Base-by-base conservation (phyloP, 2,797 vertebrate genomes). In the Propithecus deckenii region DNA sequence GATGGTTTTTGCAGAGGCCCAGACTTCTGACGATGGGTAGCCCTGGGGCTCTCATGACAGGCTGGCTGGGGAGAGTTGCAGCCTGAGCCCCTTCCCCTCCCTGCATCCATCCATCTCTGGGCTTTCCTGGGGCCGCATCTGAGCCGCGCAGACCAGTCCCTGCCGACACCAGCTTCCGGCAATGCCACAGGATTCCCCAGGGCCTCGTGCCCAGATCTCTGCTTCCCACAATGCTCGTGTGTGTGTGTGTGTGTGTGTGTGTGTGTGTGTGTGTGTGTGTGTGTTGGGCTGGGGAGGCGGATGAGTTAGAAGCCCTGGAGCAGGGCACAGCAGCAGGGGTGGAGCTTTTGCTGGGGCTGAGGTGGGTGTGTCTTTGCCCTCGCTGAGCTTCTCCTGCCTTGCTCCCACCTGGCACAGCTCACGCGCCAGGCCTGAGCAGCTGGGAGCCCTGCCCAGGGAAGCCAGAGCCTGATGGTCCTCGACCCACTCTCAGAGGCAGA, bases 61-160 rank as follows among this genome's bases (percentile, higher is more conserved):
- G 61, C 55, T 28, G 72, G 48, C 25, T n/a, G 1, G 0, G 32
- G 18, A 12, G 13, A 22, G 48, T 25, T 32, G 35, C 14, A 46
- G 11, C 41, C n/a, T 13, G 48, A 63, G 28, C 28, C 52, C 22
- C 69, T 20, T 30, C 18, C 18, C 5, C 13, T 59, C 76, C 35
- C 46, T 0, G 0, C 41, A 4, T 25, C 9, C 11, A 4, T 25
- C 5, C 11, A 32, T n/a, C 76, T 65, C 25, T 28, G 74, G 55
- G 35, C 28, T 52, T 84, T 43, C 88, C 92, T 8, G 25, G 18
- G 12, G 76, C 17, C 32, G 46, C 18, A 5, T 57, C 20, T 52
- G 67, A 61, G 25, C n/a, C 43, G n/a, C 2, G 12, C 28, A 52
- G 55, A 25, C 86, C 1, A 0, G 15, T 84, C 30, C 41, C 69